Percentiles rank a stretch among this genome's conserved stretches.
phyloP scores from a whole-genome alignment of 1,140 invertebrate genomes.

The Diprion similis region DNA sequence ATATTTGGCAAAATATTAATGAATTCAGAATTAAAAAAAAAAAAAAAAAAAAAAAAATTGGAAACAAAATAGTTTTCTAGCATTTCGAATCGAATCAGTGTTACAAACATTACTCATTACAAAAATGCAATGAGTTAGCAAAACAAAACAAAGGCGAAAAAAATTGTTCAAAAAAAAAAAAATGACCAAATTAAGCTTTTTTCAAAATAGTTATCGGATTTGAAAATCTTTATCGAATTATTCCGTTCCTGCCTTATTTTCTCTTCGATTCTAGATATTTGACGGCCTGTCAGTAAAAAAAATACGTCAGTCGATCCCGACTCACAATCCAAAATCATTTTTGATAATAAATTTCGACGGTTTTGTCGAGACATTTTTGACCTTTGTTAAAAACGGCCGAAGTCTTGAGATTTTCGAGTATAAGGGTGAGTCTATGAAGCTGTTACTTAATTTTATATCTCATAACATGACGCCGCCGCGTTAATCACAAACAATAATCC shows the following conservation, averaged over 20 bases:
- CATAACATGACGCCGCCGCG: neutral
- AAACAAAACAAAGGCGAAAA: too few relatives aligned
- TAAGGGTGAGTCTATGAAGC: conserved; percentile 32
- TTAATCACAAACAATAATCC: neutral
- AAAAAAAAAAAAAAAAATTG: too few relatives aligned
- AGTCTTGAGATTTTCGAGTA: conserved; percentile 45
- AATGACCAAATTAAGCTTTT: too few relatives aligned
- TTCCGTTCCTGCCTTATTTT: neutral
- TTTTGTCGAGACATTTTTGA: conserved; percentile 40
- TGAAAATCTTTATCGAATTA: conserved; percentile 21
- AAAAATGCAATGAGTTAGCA: too few relatives aligned
- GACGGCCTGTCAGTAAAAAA: conserved; percentile 21
- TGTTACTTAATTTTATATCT: neutral
- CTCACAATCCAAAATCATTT: conserved; percentile 36
- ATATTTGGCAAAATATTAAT: too few relatives aligned
- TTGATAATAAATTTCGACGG: conserved; percentile 39
- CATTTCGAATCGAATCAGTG: too few relatives aligned
- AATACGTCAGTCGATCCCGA: conserved; percentile 39
- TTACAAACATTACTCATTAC: too few relatives aligned
- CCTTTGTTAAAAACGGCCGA: conserved; percentile 41
- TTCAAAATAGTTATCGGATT: too few relatives aligned
- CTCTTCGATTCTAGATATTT: neutral
- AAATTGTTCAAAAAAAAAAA: too few relatives aligned
- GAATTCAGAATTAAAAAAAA: too few relatives aligned
- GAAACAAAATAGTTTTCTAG: too few relatives aligned